A percentile compares a stretch with the other conserved stretches of the same genome.
These are phyloP conservation scores for Acronicta psi DNA, from an alignment of 2,888 invertebrate genomes.

Conservation along the genomic window DNA sequence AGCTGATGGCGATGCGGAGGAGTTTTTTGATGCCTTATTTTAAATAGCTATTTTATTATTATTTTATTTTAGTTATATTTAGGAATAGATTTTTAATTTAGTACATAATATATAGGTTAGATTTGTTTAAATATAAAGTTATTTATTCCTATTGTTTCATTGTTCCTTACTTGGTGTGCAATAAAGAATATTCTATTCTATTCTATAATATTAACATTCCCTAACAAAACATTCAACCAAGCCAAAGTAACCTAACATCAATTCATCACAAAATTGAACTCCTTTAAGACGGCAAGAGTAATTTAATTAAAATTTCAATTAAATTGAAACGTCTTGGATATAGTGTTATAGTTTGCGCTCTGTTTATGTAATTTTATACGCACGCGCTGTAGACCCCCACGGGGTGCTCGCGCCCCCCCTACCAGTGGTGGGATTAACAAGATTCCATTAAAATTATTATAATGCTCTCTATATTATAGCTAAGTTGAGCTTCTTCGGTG, in stretches of 20 bases:
- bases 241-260: conserved; percentile 9
- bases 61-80: no score
- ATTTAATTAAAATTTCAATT: conserved; percentile 75
- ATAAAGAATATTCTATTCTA: no score
- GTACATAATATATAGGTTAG: no score
- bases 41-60: no score
- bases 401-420: conserved; percentile 31
- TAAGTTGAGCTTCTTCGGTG: conserved; percentile 60
- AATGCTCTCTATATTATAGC: conserved; percentile 58
- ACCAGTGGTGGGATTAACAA: conserved; percentile 70
- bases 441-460: conserved; percentile 84
- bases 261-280: conserved; percentile 41
- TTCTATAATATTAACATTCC: no score
- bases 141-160: no score
- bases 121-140: no score
- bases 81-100: no score
- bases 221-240: not conserved
- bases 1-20: no score
- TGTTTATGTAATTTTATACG: conserved; percentile 74
- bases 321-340: conserved; percentile 63
- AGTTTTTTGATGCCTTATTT: no score
- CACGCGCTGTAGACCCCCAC: conserved; percentile 29
- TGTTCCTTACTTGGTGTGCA: no score
- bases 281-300: conserved; percentile 44
- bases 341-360: conserved; percentile 62